Evolutionary conservation across 1,140 invertebrate species (phyloP), one percentile per base, ranked within the genome.

Genomic region (Cydia pomonella): DNA sequence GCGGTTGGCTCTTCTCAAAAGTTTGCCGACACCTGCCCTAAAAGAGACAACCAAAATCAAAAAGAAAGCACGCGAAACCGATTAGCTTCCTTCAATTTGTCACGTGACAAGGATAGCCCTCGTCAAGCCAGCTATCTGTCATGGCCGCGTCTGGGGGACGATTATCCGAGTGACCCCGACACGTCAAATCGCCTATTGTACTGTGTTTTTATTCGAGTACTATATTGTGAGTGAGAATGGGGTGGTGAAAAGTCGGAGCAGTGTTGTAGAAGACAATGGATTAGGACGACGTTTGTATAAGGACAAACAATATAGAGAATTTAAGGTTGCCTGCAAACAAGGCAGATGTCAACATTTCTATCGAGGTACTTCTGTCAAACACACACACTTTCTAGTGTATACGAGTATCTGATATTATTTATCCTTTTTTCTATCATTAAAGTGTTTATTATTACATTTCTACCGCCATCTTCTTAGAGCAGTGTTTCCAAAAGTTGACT

Each of bases 71-170:
- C 50, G n/a, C 10, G 3, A 23, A 23, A 59, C 21, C 21, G 53
- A 59, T 59, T 59, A 59, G 53, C 53, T 59, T n/a, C 21, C 53
- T 23, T 23, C 53, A 23, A 23, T 59, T 59, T 59, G 53, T 59
- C 53, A 59, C n/a, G 53, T 59, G 53, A n/a, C 53, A 23, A 59
- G 21, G 53, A 59, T 59, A 59, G 9, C 53, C 53, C 53, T 1
- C 18, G 53, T 21, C 53, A 23, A 21, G 53, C 16, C 47, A n/a
- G 47, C 53, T 21, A 59, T 59, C 53, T n/a, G 53, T 59, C 53
- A 59, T 23, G 50, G 53, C 53, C n/a, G 21, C 21, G 21, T 59
- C 53, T 23, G 2, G 21, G 10, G 53, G 21, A 23, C 53, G 53
- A 59, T 59, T 59, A 59, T 59, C 53, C 53, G 53, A 23, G 53